Evolutionary conservation across 1,140 invertebrate species (phyloP), one percentile per base, ranked within the genome.

Genomic region (Drosophila ambigua): DNA sequence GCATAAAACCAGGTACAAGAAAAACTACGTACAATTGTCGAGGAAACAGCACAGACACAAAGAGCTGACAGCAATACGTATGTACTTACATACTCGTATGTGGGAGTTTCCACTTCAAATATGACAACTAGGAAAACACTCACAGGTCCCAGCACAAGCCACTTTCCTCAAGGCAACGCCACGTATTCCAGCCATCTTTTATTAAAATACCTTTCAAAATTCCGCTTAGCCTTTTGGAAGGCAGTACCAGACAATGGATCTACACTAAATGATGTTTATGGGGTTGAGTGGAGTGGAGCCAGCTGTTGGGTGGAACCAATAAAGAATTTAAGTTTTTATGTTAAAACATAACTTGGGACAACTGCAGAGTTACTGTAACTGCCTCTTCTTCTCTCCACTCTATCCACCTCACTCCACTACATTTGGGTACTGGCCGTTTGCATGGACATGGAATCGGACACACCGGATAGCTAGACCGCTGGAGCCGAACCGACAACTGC

Each of bases 111-210:
- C 52, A 59, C 39, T 57, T 52, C 28, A 44, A 35, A 59, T 65
- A 88, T 82, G 83, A 88, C 82, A 87, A 88, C 75, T 68, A 79
- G 78, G 79, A 82, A 87, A 87, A 79, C 52, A 26, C 16, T 48
- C 45, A 46, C 50, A 41, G 44, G 41, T 46, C 44, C 41, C 43
- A 59, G 53, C 50, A 51, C 65, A 72, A 45, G 28, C 54, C 31
- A 45, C 75, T 79, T 72, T 78, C 61, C 46, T 46, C 53, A 4
- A 8, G 44, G 20, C 28, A 41, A 46, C 31, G 39, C 28, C 26
- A 59, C 49, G 26, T 45, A 63, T 68, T 61, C 20, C 35, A 52
- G 74, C 15, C 16, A 68, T 52, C 41, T 62, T 26, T 20, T n/a
- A 44, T n/a, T 13, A 8, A 24, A 63, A 63, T 39, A 16, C 28